Base-by-base conservation (phyloP, 2,113 vertebrate species). In the rabbit (Oryctolagus cuniculus) region DNA sequence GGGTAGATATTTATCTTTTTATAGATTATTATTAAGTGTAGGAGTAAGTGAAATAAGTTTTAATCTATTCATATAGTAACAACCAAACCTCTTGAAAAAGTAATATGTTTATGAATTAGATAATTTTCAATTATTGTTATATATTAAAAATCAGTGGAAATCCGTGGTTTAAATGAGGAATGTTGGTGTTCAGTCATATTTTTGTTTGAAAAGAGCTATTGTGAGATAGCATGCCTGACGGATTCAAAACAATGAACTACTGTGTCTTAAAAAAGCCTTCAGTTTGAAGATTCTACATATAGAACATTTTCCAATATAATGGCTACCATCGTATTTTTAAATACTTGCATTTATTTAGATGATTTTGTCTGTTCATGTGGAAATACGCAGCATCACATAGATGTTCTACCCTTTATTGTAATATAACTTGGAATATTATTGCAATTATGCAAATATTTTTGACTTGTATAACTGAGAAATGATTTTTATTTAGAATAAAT, bases 161-260 rank as follows among this genome's bases (percentile, higher is more conserved):
- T 94, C 44, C 72, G 8, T 69, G 3, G 49, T 5, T 77, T 94
- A 66, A 93, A 49, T 91, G 12, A 90, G 38, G 80, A 93, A 72
- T 72, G 72, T 72, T 64, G 55, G 0, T 4, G 53, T 61, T 51
- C 51, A 49, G 4, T 78, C 13, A 1, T 17, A 24, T 77, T 67
- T 34, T 58, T 89, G 69, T 80, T 34, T 5, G 9, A 44, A 87
- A 58, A 89, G 2, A 80, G 36, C 5, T 66, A 72, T 17, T 84
- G 10, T 67, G 5, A 38, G 5, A 22, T 2, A 3, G 15, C 75
- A 90, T 58, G 9, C 19, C 81, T 81, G 61, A 34, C 3, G 49
- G 5, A 80, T 58, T 77, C 12, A 69, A 85, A 84, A 79, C 31
- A 70, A 38, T 55, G 29, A 90, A 83, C 12, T 79, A 31, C 1